These are phyloP conservation scores for Lichenostomus cassidix DNA, from an alignment of 2,113 vertebrate genomes.

Conservation along the genomic window DNA sequence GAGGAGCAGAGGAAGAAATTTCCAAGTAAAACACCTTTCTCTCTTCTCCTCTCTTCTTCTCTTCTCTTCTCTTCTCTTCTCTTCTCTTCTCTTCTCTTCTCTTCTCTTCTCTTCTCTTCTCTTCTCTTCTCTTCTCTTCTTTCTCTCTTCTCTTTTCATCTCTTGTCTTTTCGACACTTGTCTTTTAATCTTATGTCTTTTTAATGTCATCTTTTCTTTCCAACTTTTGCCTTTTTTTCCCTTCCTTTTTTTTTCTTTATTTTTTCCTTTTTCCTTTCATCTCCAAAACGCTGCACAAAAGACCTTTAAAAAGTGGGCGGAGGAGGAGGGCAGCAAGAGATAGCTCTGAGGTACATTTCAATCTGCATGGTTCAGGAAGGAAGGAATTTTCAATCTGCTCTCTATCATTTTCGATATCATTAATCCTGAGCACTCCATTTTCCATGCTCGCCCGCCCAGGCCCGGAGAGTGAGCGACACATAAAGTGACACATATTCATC, in stretches of 20 bases:
- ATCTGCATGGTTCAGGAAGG: slow-evolving; percentile 91
- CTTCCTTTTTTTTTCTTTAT: too few relatives aligned
- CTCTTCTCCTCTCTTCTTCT: neutral
- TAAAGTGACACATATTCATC: slow-evolving; percentile 91
- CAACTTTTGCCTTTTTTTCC: fast-evolving
- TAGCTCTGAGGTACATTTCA: slow-evolving; percentile 86
- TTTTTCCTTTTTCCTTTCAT: neutral
- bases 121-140: fast-evolving
- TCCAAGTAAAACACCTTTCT: neutral
- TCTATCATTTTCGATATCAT: slow-evolving; percentile 99
- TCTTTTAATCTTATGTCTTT: fast-evolving
- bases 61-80: fast-evolving
- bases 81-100: too few relatives aligned
- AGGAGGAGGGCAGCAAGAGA: slow-evolving; percentile 70
- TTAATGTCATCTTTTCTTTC: too few relatives aligned
- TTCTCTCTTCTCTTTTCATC: fast-evolving
- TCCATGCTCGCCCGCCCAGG: slow-evolving; percentile 93
- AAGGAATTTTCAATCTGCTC: slow-evolving; percentile 99
- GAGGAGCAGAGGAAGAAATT: neutral
- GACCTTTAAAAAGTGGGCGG: slow-evolving; percentile 33
- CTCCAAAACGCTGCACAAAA: neutral
- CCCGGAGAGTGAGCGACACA: slow-evolving; percentile 82
- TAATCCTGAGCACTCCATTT: slow-evolving; percentile 95
- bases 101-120: fast-evolving
- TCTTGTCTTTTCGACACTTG: fast-evolving